A percentile compares a stretch with the other conserved stretches of the same genome.
phyloP scores from a whole-genome alignment of 2,113 vertebrate species.

The Monarcha castaneiventris region DNA sequence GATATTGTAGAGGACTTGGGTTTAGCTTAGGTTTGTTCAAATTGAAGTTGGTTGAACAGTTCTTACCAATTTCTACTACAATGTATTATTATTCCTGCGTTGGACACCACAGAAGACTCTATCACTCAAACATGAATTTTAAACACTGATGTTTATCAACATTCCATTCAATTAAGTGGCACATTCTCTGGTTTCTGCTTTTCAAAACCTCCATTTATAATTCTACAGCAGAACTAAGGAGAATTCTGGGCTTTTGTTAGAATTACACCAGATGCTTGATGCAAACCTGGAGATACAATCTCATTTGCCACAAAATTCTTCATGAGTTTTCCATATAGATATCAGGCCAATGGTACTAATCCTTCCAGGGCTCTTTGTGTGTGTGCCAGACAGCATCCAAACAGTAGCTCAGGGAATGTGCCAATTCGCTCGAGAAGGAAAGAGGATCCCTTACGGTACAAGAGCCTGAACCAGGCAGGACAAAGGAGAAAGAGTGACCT shows the following conservation, averaged over 20 bases:
- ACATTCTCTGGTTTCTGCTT: background rate
- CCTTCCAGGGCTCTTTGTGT: background rate
- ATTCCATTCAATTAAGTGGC: background rate
- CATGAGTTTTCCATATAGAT: background rate
- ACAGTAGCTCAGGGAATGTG: slow-evolving; percentile 11
- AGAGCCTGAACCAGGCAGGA: background rate
- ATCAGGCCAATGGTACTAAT: background rate
- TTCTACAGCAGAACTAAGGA: background rate
- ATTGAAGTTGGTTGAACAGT: background rate
- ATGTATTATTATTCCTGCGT: background rate
- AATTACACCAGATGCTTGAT: background rate
- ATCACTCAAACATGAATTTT: background rate
- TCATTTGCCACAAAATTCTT: background rate
- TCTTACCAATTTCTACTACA: background rate
- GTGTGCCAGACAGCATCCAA: slow-evolving; percentile 10
- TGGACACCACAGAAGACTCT: background rate
- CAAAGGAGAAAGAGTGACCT: slow-evolving; percentile 78
- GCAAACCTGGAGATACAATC: background rate
- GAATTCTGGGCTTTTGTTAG: background rate
- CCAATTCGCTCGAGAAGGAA: background rate
- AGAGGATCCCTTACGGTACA: background rate
- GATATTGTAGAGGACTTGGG: background rate
- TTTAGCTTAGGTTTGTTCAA: background rate
- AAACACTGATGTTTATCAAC: background rate
- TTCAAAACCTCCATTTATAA: background rate